Evolutionary conservation across 2,113 vertebrate genomes (phyloP), one percentile per base, ranked within the genome.

Genomic region (Megaceryle maxima): DNA sequence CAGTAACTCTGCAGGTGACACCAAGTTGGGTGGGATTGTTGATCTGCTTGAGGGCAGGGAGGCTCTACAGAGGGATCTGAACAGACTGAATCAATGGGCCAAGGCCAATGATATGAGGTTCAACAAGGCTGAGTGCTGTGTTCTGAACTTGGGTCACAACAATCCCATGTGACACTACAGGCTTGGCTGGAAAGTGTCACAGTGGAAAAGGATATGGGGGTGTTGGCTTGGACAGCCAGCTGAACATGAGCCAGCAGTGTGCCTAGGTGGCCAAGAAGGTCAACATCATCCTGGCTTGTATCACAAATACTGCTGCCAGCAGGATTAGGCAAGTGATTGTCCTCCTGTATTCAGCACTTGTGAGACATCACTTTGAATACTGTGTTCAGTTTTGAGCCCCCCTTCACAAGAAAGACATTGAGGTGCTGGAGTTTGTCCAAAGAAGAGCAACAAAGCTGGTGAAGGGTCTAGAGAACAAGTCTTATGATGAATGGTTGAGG

Each of bases 51-150:
- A 87, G 9, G 10, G 18, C 17, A 53, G 26, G 16, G 26, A 29
- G 53, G 26, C 26, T 55, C 53, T 55, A 26, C 53, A 29, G 53
- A 55, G 53, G 14, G 53, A 55, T 16, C 26, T 55, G 53, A 8
- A 55, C 25, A 29, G 26, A 26, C 53, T 55, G 26, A 24, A 55
- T 55, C 11, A 14, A 55, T 37, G 37, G 62, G 22, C 10, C 1
- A 1, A 66, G 48, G 16, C 31, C 10, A 14, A 5, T 2, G 16
- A 13, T 17, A n/a, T n/a, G 21, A 46, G 20, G 2, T 66, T 74
- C 19, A n/a, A 28, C 9, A 57, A 57, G 10, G n/a, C 16, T 1
- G 2, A 43, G 19, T 43, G 35, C 6, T 0, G 0, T 19, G 8
- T 68, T 12, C 44, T 68, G 19, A 24, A 31, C 25, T 21, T 46